Base-by-base conservation (phyloP, 2,113 vertebrate genomes). In the Brachirus orientalis region DNA sequence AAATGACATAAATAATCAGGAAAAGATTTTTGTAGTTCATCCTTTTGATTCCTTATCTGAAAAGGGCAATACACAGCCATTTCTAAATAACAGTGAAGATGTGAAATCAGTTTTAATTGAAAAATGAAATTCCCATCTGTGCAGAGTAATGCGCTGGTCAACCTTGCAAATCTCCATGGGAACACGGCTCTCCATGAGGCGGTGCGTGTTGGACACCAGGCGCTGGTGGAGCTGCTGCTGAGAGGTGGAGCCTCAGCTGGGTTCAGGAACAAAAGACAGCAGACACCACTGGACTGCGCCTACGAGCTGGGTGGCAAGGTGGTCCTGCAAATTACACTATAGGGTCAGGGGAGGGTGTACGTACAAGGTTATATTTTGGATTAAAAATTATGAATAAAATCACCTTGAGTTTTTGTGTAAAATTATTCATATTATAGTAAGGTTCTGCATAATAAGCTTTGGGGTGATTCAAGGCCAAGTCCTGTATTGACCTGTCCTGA, bases 181-280 rank as follows among this genome's bases (percentile, higher is more conserved):
- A 98, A 94, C 83, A 95, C 96, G 0, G 95, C 96, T 0, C 94
- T 99, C 63, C 98, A 99, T 0, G 95, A 95, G 90, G 96, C 96
- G 0, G 96, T 94, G 83, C 85, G 83, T 0, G 93, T 88, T 0
- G 88, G 87, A 10, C 90, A 93, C 0, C 90, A 89, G 77, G 68
- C 74, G 0, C 90, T 97, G 86, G 96, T 98, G 46, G 94, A 95
- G 48, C 50, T 95, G 80, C 92, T 99, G 0, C 88, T 98, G 75
- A 92, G 83, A 53, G 89, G 89, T 0, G 95, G 96, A 0, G 97
- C 96, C 0, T 82, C 78, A 0, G 77, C 90, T 0, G 89, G 94
- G 10, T 12, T 95, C 13, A 67, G 92, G 80, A 95, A 98, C 79
- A 92, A 94, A 50, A 91, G 91, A 55, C 94, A 95, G 87, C 84